Evolutionary conservation across 1,140 invertebrate species (phyloP), one percentile per base, ranked within the genome.

Genomic region (Dermatophagoides farinae): DNA sequence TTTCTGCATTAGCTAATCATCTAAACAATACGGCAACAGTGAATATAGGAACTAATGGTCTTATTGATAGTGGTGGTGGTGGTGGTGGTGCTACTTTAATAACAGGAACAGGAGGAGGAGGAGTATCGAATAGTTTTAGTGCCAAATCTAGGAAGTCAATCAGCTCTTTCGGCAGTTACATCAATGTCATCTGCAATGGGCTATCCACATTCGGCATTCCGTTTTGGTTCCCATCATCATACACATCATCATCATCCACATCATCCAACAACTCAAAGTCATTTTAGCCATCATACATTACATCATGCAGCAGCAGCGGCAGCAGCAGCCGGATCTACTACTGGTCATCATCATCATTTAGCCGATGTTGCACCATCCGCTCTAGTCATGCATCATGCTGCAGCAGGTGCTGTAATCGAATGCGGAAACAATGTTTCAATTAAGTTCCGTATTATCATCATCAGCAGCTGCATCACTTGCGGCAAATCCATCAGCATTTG

Each of bases 331-430:
- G 18, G 14, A 31, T 25, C 16, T 60, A 61, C 46, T 53, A 43
- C 10, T 55, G 6, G 14, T 23, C 53, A n/a, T 14, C 31, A 23
- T n/a, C 61, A 62, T 38, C 55, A 58, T 40, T 54, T 61, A 11
- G 61, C 44, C 18, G 61, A 62, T 49, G 61, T 62, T 6, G 46
- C 61, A 23, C 61, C 61, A n/a, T 61, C 61, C 22, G 57, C 57
- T 25, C 61, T 62, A 62, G 61, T 62, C 61, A 62, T 62, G 61
- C 61, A 62, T 39, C 20, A 25, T 23, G 31, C 31, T 8, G 31
- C 31, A 31, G 31, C 31, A 22, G 50, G 16, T 16, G 50, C 20
- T n/a, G 50, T 22, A 16, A 14, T 52, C n/a, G n/a, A n/a, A 47
- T 31, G 60, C 49, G 10, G 51, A 52, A 14, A 54, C 60, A n/a